These are phyloP conservation scores for Anthonomus grandis DNA, from an alignment of 1,140 invertebrate genomes.

Conservation along the genomic window DNA sequence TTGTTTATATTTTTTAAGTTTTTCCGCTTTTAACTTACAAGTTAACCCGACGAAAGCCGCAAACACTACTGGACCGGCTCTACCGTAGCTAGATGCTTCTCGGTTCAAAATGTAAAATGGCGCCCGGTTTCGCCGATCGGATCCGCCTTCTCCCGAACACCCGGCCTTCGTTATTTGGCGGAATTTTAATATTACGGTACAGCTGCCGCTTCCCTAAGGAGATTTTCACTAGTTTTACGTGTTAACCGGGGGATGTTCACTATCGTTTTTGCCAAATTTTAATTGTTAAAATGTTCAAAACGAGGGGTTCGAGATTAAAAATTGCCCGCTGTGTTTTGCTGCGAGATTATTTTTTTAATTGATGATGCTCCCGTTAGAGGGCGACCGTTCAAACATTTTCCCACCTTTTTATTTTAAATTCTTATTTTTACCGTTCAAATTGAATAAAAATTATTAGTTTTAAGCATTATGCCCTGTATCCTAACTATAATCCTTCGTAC, in stretches of 20 bases:
- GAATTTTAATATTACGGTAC: constrained; percentile 16
- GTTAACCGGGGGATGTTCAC: constrained; percentile 11
- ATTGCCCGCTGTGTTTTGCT: constrained; percentile 27
- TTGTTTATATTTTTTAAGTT: constrained; percentile 55
- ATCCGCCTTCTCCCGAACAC: constrained; percentile 55
- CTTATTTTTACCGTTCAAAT: no score
- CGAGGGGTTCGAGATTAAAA: constrained; percentile 60
- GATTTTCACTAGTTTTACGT: background rate
- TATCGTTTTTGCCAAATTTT: constrained; percentile 20
- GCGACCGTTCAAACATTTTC: constrained; percentile 36
- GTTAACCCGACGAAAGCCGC: constrained; percentile 43
- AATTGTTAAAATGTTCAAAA: constrained; percentile 32
- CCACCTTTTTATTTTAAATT: constrained; percentile 4
- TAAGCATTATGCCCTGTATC: no score
- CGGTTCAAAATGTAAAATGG: constrained; percentile 82
- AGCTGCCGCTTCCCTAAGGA: background rate
- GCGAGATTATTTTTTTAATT: constrained; percentile 40
- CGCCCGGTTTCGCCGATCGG: constrained; percentile 65
- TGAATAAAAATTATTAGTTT: no score
- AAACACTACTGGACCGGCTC: constrained; percentile 60
- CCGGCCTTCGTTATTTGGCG: constrained; percentile 30
- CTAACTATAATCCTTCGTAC: no score
- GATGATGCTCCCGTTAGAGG: constrained; percentile 36
- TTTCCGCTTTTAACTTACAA: constrained; percentile 40
- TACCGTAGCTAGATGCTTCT: constrained; percentile 57